phyloP scores from a whole-genome alignment of 2,888 invertebrate genomes.

The Noctua fimbriata region DNA sequence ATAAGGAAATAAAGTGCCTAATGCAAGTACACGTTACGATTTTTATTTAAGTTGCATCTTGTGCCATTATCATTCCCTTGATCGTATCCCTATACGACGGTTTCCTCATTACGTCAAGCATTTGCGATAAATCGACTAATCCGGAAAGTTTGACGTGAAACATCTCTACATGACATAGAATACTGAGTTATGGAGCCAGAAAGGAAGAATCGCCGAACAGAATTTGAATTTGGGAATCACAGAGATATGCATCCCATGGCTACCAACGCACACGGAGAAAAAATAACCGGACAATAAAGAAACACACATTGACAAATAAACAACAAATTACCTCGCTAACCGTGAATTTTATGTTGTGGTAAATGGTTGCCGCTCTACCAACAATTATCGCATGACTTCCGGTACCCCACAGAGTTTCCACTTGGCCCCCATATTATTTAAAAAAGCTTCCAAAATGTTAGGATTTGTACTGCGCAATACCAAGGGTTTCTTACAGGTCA shows the following conservation, averaged over 20 bases:
- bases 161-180: not conserved
- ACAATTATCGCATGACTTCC: no score
- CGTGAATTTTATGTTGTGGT: no score
- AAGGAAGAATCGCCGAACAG: not conserved
- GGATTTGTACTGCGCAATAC: no score
- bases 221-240: not conserved
- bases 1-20: slow-evolving; percentile 73
- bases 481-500: no score
- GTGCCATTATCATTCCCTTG: not conserved
- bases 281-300: no score
- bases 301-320: no score
- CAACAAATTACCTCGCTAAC: no score
- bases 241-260: not conserved
- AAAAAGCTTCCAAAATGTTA: no score
- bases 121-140: slow-evolving; percentile 6
- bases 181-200: not conserved
- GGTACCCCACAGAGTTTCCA: no score
- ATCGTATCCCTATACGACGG: not conserved
- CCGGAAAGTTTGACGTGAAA: not conserved
- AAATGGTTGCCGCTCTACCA: no score
- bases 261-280: no score
- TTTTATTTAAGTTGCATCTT: slow-evolving; percentile 8
- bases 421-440: no score
- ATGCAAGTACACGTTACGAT: slow-evolving; percentile 32
- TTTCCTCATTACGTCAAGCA: not conserved